Evolutionary conservation across 2,113 vertebrate species (phyloP).

Genomic region (Nyctereutes procyonoides): DNA sequence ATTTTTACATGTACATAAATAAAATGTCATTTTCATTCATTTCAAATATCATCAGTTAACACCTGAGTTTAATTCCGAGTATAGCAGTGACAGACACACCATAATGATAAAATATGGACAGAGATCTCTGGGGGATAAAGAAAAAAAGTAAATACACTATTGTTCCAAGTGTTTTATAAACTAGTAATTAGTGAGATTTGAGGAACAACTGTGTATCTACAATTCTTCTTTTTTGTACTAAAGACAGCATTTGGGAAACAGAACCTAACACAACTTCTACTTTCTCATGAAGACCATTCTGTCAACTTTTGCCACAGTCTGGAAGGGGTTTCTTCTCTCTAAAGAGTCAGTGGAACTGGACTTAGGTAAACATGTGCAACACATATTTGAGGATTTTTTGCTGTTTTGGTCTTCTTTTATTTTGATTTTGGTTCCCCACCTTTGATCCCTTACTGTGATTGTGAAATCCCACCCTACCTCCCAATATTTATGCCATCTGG

Average conservation of each 20-base stretch:
- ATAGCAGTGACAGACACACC: background rate
- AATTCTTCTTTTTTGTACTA: background rate
- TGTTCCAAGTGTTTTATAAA: background rate
- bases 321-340: background rate
- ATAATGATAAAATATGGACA: background rate
- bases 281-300: background rate
- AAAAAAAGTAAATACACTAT: background rate
- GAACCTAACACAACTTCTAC: background rate
- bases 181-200: background rate
- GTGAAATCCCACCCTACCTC: background rate
- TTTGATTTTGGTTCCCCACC: background rate
- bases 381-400: background rate
- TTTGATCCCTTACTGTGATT: background rate
- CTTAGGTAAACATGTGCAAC: background rate
- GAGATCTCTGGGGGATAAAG: background rate
- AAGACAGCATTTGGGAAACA: background rate
- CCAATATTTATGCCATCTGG: background rate
- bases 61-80: slow-evolving; percentile 10
- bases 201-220: background rate
- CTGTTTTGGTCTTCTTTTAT: background rate
- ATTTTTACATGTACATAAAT: background rate
- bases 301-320: background rate
- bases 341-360: background rate
- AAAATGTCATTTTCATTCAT: background rate
- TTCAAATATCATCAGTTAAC: background rate